Conservation (phyloP, 2,113 vertebrate genomes). For the Phaethornis superciliosus region DNA sequence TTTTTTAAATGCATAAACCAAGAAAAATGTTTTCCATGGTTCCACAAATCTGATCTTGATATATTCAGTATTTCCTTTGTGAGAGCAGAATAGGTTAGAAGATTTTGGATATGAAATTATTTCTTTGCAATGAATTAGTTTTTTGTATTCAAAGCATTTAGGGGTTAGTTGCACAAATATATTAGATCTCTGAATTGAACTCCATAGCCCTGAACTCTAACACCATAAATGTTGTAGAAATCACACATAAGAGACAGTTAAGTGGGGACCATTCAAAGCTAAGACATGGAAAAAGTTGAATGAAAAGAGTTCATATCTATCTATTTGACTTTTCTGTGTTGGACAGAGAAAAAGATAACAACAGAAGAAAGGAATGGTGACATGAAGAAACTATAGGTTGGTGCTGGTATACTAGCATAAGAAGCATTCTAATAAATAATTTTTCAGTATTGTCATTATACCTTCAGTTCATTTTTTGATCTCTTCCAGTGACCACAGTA, state of each 20-base stretch:
- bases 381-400: not conserved
- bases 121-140: not conserved
- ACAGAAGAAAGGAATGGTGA: not conserved
- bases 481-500: not conserved
- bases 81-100: not conserved
- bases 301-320: not conserved
- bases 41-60: not conserved
- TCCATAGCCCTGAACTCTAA: not conserved
- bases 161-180: not conserved
- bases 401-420: not conserved
- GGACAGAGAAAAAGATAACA: not conserved
- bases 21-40: not conserved
- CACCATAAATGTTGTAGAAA: not conserved
- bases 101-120: not conserved
- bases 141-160: not conserved
- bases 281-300: not conserved
- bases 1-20: not conserved
- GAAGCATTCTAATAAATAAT: not conserved
- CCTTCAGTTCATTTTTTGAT: not conserved
- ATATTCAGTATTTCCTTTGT: not conserved
- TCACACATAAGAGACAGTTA: not conserved
- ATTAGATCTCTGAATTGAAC: not conserved
- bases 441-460: not conserved
- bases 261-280: too few relatives aligned
- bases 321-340: not conserved